Percentiles rank a stretch among this genome's conserved stretches.
phyloP scores from a whole-genome alignment of 2,113 vertebrate species.

The Sphaerodactylus townsendi region DNA sequence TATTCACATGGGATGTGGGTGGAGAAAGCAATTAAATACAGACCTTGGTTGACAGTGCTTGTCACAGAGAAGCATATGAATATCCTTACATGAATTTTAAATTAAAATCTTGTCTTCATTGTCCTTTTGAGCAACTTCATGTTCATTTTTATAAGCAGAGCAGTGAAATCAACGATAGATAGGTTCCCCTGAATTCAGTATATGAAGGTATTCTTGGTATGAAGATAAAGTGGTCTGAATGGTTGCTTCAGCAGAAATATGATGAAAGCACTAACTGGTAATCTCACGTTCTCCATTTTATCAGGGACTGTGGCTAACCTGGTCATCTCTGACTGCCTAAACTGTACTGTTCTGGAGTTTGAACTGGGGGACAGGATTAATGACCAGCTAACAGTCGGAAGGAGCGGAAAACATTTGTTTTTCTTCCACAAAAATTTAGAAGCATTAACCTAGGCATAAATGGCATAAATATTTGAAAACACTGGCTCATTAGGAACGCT shows the following conservation, averaged over 20 bases:
- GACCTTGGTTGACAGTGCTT: constrained; percentile 54
- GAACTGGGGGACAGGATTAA: constrained; percentile 25
- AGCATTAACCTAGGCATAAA: constrained; percentile 32
- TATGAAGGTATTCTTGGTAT: background rate
- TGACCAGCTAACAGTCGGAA: background rate
- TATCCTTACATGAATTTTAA: constrained; percentile 56
- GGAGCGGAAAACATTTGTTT: constrained; percentile 23
- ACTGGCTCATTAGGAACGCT: constrained; percentile 28
- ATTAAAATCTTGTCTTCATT: constrained; percentile 55
- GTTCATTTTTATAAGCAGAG: constrained; percentile 46
- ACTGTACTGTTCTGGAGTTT: constrained; percentile 25
- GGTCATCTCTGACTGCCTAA: constrained; percentile 41
- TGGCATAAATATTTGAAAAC: constrained; percentile 48
- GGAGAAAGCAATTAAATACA: constrained; percentile 55
- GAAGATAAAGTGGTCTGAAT: background rate
- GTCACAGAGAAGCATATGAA: constrained; percentile 63
- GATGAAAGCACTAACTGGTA: constrained; percentile 21
- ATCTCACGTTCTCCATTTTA: constrained; percentile 3
- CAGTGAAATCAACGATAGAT: constrained; percentile 41
- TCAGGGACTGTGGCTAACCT: constrained; percentile 28
- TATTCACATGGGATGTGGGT: constrained; percentile 39
- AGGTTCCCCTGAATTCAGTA: background rate
- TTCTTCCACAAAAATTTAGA: constrained; percentile 29
- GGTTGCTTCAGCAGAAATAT: constrained; percentile 25
- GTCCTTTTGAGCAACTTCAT: constrained; percentile 32